Conservation (phyloP, 1,140 invertebrate genomes). For the Drosophila ogumai region DNA sequence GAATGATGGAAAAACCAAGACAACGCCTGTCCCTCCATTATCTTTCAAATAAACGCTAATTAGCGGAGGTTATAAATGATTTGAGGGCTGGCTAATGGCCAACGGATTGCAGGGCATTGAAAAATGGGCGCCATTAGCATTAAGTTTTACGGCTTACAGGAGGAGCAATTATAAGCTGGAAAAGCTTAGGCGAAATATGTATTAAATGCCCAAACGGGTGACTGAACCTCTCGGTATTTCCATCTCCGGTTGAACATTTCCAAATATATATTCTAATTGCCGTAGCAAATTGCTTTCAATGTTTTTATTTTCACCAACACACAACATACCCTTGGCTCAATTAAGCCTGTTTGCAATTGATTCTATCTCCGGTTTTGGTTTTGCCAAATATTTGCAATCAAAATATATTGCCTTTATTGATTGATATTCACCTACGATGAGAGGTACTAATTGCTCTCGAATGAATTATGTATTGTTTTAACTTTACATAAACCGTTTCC, state of each 20-base stretch:
- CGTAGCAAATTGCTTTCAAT: conserved; percentile 22
- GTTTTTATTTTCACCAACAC: conserved; percentile 16
- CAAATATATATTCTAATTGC: conserved; percentile 33
- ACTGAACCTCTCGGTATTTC: conserved; percentile 5
- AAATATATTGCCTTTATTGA: conserved; percentile 29
- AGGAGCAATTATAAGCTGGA: conserved; percentile 18
- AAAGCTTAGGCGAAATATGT: not conserved
- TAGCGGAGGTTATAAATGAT: conserved; percentile 53
- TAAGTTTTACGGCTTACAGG: conserved; percentile 26
- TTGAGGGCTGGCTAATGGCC: conserved; percentile 29
- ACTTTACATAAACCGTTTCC: conserved; percentile 2
- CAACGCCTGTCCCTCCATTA: conserved; percentile 15
- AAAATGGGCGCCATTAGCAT: conserved; percentile 41
- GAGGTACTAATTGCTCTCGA: conserved; percentile 19
- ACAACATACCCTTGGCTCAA: conserved; percentile 20
- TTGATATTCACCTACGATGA: conserved; percentile 3
- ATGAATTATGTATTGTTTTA: conserved; percentile 34
- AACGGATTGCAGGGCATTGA: conserved; percentile 30
- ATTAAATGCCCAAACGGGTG: conserved; percentile 2
- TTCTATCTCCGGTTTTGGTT: conserved; percentile 21
- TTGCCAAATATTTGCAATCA: conserved; percentile 6
- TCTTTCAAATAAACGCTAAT: conserved; percentile 46
- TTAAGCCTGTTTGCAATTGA: conserved; percentile 37
- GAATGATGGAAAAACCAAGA: conserved; percentile 8
- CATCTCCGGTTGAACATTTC: conserved; percentile 16